phyloP scores from a whole-genome alignment of 2,888 invertebrate genomes.

The Sericinus montela region DNA sequence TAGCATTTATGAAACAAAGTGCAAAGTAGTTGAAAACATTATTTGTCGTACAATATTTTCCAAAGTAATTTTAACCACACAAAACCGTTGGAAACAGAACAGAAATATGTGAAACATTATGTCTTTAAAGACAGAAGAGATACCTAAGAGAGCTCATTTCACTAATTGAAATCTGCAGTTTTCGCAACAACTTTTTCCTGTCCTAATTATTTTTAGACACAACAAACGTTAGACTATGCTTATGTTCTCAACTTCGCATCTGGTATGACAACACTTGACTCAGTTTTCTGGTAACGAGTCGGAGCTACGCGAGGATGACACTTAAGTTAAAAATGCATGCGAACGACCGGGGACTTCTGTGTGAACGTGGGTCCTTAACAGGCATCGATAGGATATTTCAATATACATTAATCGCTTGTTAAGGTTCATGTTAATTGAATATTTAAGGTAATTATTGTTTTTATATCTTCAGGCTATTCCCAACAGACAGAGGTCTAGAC shows the following conservation, averaged over 20 bases:
- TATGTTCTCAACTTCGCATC: conserved; percentile 5
- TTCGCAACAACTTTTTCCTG: not conserved
- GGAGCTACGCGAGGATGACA: conserved; percentile 4
- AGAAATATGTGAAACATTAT: not conserved
- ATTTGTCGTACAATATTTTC: no score
- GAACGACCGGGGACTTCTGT: conserved; percentile 6
- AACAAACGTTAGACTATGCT: conserved; percentile 9
- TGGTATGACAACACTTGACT: conserved; percentile 15
- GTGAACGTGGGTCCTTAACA: not conserved
- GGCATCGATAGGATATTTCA: conserved; percentile 9
- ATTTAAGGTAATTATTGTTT: no score
- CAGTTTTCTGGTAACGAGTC: conserved; percentile 16
- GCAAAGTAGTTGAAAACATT: no score
- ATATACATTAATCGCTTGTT: not conserved
- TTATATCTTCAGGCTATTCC: no score
- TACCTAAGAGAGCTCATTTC: conserved; percentile 6
- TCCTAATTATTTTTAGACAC: conserved; percentile 14
- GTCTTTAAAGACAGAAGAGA: not conserved
- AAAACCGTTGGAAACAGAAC: no score
- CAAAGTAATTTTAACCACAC: no score
- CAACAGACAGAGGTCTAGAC: no score
- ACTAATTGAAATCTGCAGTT: conserved; percentile 13
- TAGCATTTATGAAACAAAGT: no score
- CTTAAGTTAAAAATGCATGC: conserved; percentile 17
- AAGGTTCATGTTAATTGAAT: no score